Evolutionary conservation across 2,888 invertebrate genomes (phyloP), one percentile per base, ranked within the genome.

Genomic region (Caenorhabditis drosophilae): DNA sequence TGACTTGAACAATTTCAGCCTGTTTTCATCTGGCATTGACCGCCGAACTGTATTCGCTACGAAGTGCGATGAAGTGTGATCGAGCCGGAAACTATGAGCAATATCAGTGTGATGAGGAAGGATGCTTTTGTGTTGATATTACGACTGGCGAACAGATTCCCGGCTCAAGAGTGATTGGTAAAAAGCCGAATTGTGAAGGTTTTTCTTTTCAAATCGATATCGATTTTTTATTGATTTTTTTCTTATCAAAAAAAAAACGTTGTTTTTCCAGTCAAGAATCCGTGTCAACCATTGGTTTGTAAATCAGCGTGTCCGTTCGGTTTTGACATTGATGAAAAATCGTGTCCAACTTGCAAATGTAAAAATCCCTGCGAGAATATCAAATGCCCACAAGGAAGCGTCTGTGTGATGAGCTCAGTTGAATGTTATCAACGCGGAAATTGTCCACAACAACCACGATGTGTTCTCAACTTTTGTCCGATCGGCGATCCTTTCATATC

Each of bases 91-190:
- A 76, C 42, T 79, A 67, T 45, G 73, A 79, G 42, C 64, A 71
- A 36, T 64, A 70, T n/a, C 79, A 81, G 57, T 81, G 81, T 49
- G 75, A 78, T 50, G 70, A 72, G 20, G 70, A 73, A 41, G 59
- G 63, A 4, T 81, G 81, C 54, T 81, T 70, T 46, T 81, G 81
- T 50, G 81, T 77, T 4, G 76, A 80, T 46, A 54, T 67, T 7
- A 63, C 55, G 11, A 74, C 59, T 1, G 81, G 81, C 12, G 66
- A 72, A 2, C 75, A 77, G 44, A 52, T 74, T 20, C 62, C 76
- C 2, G 76, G 75, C 1, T 70, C 78, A 2, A 42, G 73, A 51
- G 66, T 67, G 1, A 44, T 56, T 6, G 62, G 62, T 16, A 50
- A 51, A 34, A 55, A 52, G 25, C 79, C 79, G 0, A 67, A 69